Conservation (phyloP, 2,888 invertebrate species). For the Lepidocyrtinus sp. region DNA sequence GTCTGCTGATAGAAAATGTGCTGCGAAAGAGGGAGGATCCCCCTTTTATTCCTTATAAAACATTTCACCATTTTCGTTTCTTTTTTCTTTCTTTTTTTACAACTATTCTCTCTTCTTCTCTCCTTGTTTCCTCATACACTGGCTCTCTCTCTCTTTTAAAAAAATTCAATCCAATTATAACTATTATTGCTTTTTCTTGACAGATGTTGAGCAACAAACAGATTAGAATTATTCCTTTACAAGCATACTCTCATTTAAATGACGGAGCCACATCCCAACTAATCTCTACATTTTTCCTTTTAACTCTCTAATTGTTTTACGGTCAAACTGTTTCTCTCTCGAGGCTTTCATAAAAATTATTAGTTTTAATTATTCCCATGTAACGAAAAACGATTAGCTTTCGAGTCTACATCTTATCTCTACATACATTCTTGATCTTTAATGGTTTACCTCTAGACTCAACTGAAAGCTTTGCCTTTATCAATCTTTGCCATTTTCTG, state of each 20-base stretch:
- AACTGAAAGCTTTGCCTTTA: neutral
- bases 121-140: neutral
- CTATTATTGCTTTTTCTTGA: neutral
- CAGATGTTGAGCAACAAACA: neutral
- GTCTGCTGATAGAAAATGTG: constrained; percentile 24
- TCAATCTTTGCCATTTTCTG: neutral
- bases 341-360: neutral
- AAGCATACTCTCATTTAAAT: neutral
- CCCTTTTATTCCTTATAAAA: constrained; percentile 53
- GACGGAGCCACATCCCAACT: neutral
- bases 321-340: neutral
- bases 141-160: neutral
- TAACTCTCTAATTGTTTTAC: neutral
- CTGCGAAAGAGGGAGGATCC: constrained; percentile 59
- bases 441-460: too few species aligned
- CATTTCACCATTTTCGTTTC: neutral
- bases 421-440: too few species aligned
- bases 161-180: neutral
- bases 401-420: too few species aligned
- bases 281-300: neutral
- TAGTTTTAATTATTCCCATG: neutral
- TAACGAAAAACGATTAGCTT: neutral
- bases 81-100: neutral
- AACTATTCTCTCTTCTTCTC: neutral
- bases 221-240: neutral